Base-by-base conservation (phyloP, 2,113 vertebrate genomes). In the Oreochromis tanganicae region DNA sequence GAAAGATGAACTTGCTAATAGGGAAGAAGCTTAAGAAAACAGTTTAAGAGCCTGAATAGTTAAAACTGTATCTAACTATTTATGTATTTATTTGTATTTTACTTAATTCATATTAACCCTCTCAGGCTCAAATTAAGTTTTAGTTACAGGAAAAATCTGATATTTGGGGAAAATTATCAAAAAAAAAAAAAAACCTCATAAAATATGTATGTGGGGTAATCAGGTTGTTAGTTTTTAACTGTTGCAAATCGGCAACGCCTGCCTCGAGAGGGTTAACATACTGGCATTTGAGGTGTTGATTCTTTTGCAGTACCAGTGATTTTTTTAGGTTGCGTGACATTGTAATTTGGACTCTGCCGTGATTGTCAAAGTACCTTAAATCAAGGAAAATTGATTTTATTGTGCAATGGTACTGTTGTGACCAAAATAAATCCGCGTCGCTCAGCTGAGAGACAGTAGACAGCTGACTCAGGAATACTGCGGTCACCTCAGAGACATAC, bases 401-500 rank as follows among this genome's bases (percentile, higher is more conserved):
- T 75, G n/a, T 12, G 46, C 7, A 4, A 43, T 83, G 29, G 36
- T 27, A 34, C 13, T 36, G 81, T 83, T 55, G 54, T 81, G 32
- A 48, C 52, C 80, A 79, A 55, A 81, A 71, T 85, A 81, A 82
- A 78, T 38, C 80, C 3, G 4, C 57, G 82, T 84, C 71, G 81
- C 21, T 80, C 48, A 56, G 84, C 82, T 63, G 71, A 85, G 68
- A 38, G 55, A 80, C 52, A 24, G 52, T 16, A 90, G 84, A 88
- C 84, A 90, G 90, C 92, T 91, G 93, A 94, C 80, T 92, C 61
- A 73, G 85, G 59, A 6, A 83, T 50, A 50, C n/a, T 27, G 8
- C 66, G 56, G 81, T 75, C 68, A 81, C 75, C 56, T 84, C 80
- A 63, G 14, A 61, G 19, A 71, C 57, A 83, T 59, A 82, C 21